A percentile compares a stretch with the other conserved stretches of the same genome.
Evolutionary conservation across 2,888 invertebrate genomes (phyloP).

Genomic region (Cataglyphis livida): DNA sequence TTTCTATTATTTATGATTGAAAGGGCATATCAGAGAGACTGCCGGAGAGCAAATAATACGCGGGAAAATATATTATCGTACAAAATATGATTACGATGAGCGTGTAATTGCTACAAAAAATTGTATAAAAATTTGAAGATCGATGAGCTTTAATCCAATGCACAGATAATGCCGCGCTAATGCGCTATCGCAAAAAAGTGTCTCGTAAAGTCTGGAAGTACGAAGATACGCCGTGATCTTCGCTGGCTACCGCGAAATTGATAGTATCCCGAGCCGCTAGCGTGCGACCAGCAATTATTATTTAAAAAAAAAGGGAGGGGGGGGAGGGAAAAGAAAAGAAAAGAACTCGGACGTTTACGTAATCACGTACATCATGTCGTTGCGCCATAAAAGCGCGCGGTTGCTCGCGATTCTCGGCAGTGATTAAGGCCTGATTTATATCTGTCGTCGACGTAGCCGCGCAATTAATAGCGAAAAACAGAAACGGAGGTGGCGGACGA

Average conservation of each 20-base stretch:
- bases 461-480: slow-evolving; percentile 52
- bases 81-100: slow-evolving; percentile 9
- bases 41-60: neutral
- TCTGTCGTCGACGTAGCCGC: slow-evolving; percentile 40
- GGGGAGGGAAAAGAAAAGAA: neutral
- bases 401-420: slow-evolving; percentile 37
- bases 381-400: slow-evolving; percentile 29
- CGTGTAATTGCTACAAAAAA: neutral
- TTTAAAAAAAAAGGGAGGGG: neutral
- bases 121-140: slow-evolving; percentile 19
- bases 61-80: neutral
- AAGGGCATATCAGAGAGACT: neutral
- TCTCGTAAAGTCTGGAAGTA: slow-evolving; percentile 24
- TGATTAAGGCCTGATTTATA: slow-evolving; percentile 54
- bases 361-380: slow-evolving; percentile 39
- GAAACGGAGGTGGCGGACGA: slow-evolving; percentile 44
- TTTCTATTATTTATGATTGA: neutral
- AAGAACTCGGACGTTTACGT: slow-evolving; percentile 22
- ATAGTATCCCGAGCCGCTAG: neutral
- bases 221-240: slow-evolving; percentile 23
- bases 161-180: slow-evolving; percentile 33
- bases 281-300: slow-evolving; percentile 35
- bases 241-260: slow-evolving; percentile 21
- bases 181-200: slow-evolving; percentile 1
- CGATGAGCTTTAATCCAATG: slow-evolving; percentile 40